Conservation (phyloP, 2,113 vertebrate species). For the Jacana jacana region DNA sequence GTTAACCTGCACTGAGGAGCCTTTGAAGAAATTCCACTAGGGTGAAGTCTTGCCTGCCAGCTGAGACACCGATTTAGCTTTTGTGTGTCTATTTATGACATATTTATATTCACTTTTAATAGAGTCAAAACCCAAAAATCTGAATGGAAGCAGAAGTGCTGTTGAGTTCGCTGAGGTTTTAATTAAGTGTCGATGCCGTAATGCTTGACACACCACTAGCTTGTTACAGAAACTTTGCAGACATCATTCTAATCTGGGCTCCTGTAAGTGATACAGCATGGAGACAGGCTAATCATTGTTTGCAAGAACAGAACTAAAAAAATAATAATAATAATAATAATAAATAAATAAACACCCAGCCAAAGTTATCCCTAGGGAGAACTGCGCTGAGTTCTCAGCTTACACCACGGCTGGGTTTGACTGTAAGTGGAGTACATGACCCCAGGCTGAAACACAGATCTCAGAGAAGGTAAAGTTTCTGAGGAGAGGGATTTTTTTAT, state of each 20-base stretch:
- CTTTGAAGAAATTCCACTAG: not conserved
- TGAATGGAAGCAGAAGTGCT: not conserved
- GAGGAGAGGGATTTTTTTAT: no score
- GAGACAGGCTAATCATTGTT: conserved; percentile 10
- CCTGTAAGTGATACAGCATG: not conserved
- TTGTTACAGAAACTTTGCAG: not conserved
- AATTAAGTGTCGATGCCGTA: not conserved
- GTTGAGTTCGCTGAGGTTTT: not conserved
- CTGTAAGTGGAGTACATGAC: not conserved
- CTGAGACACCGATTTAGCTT: not conserved
- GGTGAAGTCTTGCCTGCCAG: not conserved
- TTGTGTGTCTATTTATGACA: not conserved
- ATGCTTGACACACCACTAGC: not conserved
- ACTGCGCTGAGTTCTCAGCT: not conserved
- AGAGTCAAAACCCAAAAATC: not conserved
- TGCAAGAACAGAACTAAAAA: not conserved
- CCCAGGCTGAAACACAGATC: not conserved
- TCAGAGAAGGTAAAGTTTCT: not conserved
- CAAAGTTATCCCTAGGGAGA: not conserved
- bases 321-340: not conserved
- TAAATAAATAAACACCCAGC: not conserved
- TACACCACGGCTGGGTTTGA: not conserved
- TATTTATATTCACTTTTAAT: not conserved
- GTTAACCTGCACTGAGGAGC: not conserved
- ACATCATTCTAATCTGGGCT: not conserved